These are phyloP conservation scores for Drosophila sturtevanti DNA, from an alignment of 1,140 invertebrate species.

Conservation along the genomic window DNA sequence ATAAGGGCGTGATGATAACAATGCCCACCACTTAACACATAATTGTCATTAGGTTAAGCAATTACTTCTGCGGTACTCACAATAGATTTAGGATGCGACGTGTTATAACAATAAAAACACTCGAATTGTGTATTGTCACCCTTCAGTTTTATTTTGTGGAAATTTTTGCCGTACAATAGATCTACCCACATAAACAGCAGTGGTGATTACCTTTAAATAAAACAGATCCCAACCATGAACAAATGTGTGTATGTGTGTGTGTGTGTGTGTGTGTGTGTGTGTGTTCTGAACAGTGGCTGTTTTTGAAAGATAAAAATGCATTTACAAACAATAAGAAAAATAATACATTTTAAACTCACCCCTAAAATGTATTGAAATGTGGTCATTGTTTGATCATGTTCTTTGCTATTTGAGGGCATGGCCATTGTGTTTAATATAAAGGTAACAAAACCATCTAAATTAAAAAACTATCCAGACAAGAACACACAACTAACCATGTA, in stretches of 20 bases:
- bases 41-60: conserved; percentile 79
- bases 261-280: conserved; percentile 23
- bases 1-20: conserved; percentile 47
- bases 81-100: conserved; percentile 70
- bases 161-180: conserved; percentile 47
- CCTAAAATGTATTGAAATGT: conserved; percentile 63
- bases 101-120: conserved; percentile 80
- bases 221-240: conserved; percentile 38
- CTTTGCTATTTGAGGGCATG: conserved; percentile 55
- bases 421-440: conserved; percentile 55
- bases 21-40: conserved; percentile 65
- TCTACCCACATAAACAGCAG: conserved; percentile 66
- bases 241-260: conserved; percentile 21
- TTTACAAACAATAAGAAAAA: conserved; percentile 69
- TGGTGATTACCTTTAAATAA: conserved; percentile 73
- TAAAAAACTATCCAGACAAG: conserved; percentile 47
- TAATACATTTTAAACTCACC: conserved; percentile 75
- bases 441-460: conserved; percentile 56
- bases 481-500: not conserved
- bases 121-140: conserved; percentile 75
- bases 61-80: conserved; percentile 65
- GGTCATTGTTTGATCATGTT: conserved; percentile 75
- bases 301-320: conserved; percentile 77
- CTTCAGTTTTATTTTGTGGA: conserved; percentile 57
- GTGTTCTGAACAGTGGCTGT: conserved; percentile 65